Conservation (phyloP, 2,888 invertebrate genomes). For the Leptinotarsa haldemani region DNA sequence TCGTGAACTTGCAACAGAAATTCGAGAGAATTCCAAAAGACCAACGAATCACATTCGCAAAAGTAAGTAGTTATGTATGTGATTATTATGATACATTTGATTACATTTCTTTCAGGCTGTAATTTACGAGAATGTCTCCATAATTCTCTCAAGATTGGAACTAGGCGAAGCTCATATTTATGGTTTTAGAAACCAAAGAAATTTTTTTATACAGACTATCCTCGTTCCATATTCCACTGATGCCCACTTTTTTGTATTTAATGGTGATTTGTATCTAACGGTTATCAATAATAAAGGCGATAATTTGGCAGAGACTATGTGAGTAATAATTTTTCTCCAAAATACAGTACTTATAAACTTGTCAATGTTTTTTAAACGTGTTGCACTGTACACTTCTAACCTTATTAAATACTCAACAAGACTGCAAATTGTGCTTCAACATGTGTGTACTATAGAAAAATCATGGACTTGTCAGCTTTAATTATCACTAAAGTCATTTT, state of each 20-base stretch:
- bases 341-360: too few relatives aligned
- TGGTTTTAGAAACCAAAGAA: constrained; percentile 18
- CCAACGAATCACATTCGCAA: neutral
- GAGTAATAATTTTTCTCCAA: constrained; percentile 39
- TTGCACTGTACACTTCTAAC: neutral
- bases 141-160: constrained; percentile 33
- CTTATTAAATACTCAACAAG: too few relatives aligned
- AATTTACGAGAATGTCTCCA: constrained; percentile 32
- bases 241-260: constrained; percentile 54
- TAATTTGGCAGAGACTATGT: constrained; percentile 49
- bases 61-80: neutral
- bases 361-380: neutral
- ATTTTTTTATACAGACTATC: constrained; percentile 47
- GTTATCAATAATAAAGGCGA: constrained; percentile 48
- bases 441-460: too few relatives aligned
- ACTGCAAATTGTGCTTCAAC: too few relatives aligned
- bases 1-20: neutral
- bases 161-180: constrained; percentile 39
- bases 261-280: constrained; percentile 52
- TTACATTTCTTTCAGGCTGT: constrained; percentile 32
- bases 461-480: too few relatives aligned
- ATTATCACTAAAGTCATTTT: too few relatives aligned
- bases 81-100: neutral
- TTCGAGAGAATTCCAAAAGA: neutral
- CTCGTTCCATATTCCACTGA: constrained; percentile 46